phyloP scores from a whole-genome alignment of 1,140 invertebrate species.

The Pogonomyrmex californicus region DNA sequence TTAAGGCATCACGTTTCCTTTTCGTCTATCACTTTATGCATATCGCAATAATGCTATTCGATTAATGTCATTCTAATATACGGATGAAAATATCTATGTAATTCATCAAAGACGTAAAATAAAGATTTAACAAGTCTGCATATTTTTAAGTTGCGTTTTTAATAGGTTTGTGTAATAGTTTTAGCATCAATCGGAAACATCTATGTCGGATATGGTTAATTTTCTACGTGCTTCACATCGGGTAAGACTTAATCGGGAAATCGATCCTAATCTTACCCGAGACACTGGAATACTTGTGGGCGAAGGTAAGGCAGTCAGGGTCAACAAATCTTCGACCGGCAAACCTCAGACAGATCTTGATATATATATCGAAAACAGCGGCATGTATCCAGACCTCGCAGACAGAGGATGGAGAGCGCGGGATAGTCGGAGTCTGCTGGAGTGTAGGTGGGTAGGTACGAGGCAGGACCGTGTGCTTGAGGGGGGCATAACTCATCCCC shows the following conservation, averaged over 20 bases:
- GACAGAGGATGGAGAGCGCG: constrained; percentile 34
- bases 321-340: constrained; percentile 67
- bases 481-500: constrained; percentile 75
- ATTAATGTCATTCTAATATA: background rate
- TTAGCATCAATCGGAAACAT: background rate
- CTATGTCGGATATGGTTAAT: background rate
- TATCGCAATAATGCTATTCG: background rate
- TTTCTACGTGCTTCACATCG: constrained; percentile 7
- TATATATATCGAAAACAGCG: constrained; percentile 75
- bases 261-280: constrained; percentile 62
- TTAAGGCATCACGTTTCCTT: constrained; percentile 33
- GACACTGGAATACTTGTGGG: constrained; percentile 60
- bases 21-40: background rate
- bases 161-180: background rate
- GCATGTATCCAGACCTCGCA: constrained; percentile 63
- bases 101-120: constrained; percentile 1
- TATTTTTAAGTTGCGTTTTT: background rate
- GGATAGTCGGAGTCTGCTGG: constrained; percentile 43
- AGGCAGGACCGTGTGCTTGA: constrained; percentile 53
- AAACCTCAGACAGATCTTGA: constrained; percentile 76
- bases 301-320: constrained; percentile 61
- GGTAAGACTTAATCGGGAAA: constrained; percentile 39
- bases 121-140: background rate
- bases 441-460: constrained; percentile 37
- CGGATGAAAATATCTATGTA: background rate